Percentiles rank a stretch among this genome's conserved stretches.
phyloP scores from a whole-genome alignment of 2,888 invertebrate species.

The Lutraria lutraria region DNA sequence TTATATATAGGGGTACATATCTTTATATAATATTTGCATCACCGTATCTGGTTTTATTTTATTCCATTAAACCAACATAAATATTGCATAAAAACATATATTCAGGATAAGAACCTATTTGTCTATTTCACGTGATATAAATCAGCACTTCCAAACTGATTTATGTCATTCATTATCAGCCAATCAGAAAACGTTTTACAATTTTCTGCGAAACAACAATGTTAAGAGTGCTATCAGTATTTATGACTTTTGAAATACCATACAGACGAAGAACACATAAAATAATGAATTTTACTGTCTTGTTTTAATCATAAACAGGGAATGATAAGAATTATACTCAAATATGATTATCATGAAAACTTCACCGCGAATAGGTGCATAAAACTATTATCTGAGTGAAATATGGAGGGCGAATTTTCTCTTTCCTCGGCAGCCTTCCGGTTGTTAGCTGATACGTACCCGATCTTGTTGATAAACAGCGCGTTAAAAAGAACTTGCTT shows the following conservation, averaged over 20 bases:
- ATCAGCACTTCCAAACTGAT: constrained; percentile 58
- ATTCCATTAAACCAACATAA: constrained; percentile 44
- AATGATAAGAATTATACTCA: constrained; percentile 55
- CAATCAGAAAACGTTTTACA: constrained; percentile 61
- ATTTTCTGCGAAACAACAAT: constrained; percentile 57
- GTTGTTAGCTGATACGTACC: constrained; percentile 8
- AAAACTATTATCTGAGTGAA: constrained; percentile 41
- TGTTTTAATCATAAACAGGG: constrained; percentile 47
- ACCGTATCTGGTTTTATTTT: constrained; percentile 35
- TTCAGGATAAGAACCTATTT: constrained; percentile 62
- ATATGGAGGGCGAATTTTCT: constrained; percentile 24
- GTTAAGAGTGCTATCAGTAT: constrained; percentile 55
- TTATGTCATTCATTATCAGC: constrained; percentile 61
- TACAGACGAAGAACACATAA: constrained; percentile 59
- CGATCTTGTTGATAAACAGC: neutral
- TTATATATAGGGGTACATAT: neutral
- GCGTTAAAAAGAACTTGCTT: constrained; percentile 11
- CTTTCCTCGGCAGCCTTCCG: constrained; percentile 25
- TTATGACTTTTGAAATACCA: constrained; percentile 52
- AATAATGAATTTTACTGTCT: constrained; percentile 54
- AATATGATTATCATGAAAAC: constrained; percentile 37
- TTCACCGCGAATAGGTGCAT: constrained; percentile 6
- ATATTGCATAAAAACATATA: constrained; percentile 52
- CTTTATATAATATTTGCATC: constrained; percentile 11
- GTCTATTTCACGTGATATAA: constrained; percentile 62